These are phyloP conservation scores for Epinotia brunnichana DNA, from an alignment of 2,888 invertebrate species.

Conservation along the genomic window DNA sequence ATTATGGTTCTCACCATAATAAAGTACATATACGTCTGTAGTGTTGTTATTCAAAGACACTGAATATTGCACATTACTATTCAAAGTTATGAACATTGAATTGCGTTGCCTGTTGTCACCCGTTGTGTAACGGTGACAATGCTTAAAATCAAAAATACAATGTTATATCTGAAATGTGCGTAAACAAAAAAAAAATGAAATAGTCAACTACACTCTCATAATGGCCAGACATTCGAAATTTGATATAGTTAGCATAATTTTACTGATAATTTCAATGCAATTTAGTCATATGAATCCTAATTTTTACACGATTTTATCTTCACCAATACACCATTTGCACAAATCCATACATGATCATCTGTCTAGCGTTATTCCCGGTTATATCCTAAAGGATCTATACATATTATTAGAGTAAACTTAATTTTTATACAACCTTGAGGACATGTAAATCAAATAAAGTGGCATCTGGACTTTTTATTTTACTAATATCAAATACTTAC, in stretches of 20 bases:
- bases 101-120: neutral
- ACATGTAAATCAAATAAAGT: no score
- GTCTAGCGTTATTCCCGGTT: no score
- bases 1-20: neutral
- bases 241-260: slow-evolving; percentile 6
- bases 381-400: no score
- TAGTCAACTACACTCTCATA: neutral
- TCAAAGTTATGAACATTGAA: neutral
- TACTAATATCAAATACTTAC: no score
- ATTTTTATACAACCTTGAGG: no score
- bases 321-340: slow-evolving; percentile 15
- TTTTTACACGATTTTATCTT: slow-evolving; percentile 31
- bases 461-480: no score
- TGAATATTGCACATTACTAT: slow-evolving; percentile 2
- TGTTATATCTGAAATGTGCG: neutral
- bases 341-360: slow-evolving; percentile 1
- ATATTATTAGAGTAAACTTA: no score
- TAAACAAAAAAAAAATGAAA: neutral
- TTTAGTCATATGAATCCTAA: slow-evolving; percentile 24
- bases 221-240: slow-evolving; percentile 5
- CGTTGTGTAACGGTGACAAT: neutral
- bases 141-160: neutral
- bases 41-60: neutral
- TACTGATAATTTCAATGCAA: slow-evolving; percentile 31
- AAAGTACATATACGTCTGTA: neutral